These are phyloP conservation scores for Lates japonicus DNA, from an alignment of 2,797 vertebrate species.

Conservation along the genomic window DNA sequence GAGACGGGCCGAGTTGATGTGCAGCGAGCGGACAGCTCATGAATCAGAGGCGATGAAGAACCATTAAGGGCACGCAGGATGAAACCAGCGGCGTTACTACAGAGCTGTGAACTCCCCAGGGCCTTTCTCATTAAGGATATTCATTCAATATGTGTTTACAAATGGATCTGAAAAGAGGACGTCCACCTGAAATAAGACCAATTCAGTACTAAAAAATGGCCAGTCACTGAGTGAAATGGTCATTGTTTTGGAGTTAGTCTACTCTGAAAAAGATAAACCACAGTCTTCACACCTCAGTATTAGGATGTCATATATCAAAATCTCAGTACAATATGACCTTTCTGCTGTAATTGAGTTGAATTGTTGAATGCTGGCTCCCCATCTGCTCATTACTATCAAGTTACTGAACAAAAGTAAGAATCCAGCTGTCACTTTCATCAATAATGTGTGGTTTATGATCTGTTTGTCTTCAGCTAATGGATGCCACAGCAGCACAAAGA, in stretches of 20 bases:
- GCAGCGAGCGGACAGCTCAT: slow-evolving; percentile 56
- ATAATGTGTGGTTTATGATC: not conserved
- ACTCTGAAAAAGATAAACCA: not conserved
- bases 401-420: not conserved
- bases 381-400: not conserved
- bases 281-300: not conserved
- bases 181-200: slow-evolving; percentile 1
- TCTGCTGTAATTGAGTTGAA: not conserved
- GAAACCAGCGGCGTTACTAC: slow-evolving; percentile 17
- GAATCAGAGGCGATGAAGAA: slow-evolving; percentile 57
- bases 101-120: slow-evolving; percentile 23
- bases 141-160: slow-evolving; percentile 20
- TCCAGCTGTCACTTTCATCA: not conserved
- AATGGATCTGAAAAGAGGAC: not conserved
- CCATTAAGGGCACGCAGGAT: slow-evolving; percentile 36
- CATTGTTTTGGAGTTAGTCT: not conserved
- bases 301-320: not conserved
- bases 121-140: not conserved
- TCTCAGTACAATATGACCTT: slow-evolving; percentile 16
- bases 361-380: not conserved
- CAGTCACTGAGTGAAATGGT: not conserved
- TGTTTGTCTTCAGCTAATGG: slow-evolving; percentile 86
- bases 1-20: slow-evolving; percentile 46
- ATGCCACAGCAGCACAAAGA: slow-evolving; percentile 82
- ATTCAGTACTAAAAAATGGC: not conserved